A percentile compares a stretch with the other conserved stretches of the same genome.
Conservation (phyloP, 2,797 vertebrate species). For the Philypnodon macrostomus region DNA sequence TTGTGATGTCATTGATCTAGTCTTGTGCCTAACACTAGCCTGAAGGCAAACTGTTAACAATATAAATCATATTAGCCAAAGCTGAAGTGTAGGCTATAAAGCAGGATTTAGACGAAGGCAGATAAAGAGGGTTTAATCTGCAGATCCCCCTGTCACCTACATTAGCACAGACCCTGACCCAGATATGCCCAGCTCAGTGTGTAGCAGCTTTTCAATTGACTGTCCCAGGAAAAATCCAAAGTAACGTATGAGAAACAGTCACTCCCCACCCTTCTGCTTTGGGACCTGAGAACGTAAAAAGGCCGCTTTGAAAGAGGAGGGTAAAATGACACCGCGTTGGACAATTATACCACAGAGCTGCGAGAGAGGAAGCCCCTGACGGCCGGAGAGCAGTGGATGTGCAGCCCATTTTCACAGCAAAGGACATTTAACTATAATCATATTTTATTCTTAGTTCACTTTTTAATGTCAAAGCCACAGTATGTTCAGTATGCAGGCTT, state of each 20-base stretch:
- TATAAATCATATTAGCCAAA: constrained; percentile 74
- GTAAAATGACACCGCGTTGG: constrained; percentile 72
- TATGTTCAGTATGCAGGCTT: no score
- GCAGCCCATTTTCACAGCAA: background rate
- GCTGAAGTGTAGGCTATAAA: constrained; percentile 68
- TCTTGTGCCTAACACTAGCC: constrained; percentile 27
- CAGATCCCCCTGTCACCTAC: constrained; percentile 78
- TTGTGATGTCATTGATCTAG: constrained; percentile 41
- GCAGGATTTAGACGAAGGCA: constrained; percentile 77
- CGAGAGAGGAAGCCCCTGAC: constrained; percentile 61
- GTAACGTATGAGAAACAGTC: constrained; percentile 31
- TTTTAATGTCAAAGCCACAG: no score
- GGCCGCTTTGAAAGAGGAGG: constrained; percentile 64
- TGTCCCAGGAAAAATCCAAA: constrained; percentile 30
- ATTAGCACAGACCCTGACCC: constrained; percentile 78
- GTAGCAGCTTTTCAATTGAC: constrained; percentile 42
- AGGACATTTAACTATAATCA: no score
- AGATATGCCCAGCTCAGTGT: constrained; percentile 63
- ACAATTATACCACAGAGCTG: constrained; percentile 65
- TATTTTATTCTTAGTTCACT: no score
- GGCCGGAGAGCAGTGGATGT: constrained; percentile 33
- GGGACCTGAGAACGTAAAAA: constrained; percentile 37
- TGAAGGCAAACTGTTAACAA: constrained; percentile 56
- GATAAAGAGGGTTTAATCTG: constrained; percentile 79
- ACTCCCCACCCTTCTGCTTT: constrained; percentile 39